Evolutionary conservation across 2,888 invertebrate genomes (phyloP), one percentile per base, ranked within the genome.

Genomic region (Tachina lurida): DNA sequence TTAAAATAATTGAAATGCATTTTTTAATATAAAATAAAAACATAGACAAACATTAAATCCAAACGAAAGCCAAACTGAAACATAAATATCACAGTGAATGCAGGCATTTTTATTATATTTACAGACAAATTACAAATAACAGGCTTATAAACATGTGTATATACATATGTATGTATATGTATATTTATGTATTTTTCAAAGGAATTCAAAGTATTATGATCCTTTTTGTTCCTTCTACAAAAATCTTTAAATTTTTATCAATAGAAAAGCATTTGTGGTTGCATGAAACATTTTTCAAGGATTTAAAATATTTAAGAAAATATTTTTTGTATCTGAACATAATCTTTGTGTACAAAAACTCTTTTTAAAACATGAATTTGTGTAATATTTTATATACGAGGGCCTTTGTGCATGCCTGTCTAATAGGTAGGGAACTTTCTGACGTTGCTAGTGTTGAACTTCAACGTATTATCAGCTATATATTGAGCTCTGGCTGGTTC

Each of bases 1-100:
- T 78, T 74, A 81, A 75, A 82, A 70, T 85, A 78, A 78, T 74
- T 85, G 82, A 85, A 85, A 85, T 82, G 58, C 74, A 85, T 81
- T 82, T 80, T 85, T 47, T 68, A 68, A 62, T 31, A 63, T 45
- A 74, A 41, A 17, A 49, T 10, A 5, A 15, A 49, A 63, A 63
- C 19, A 80, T 19, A 65, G 58, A 74, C 49, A 74, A 77, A 41
- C 49, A 68, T 77, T 43, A 43, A 41, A 49, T n/a, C n/a, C n/a
- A 39, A 56, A 1, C 8, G 19, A 56, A 62, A 63, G 52, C 41
- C 67, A 67, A 43, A 70, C 78, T 41, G 49, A 77, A 10, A 58
- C 60, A 77, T 68, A 68, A 43, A 43, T 52, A n/a, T 39, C 22
- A 41, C 9, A 17, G 13, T 52, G 54, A 54, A 45, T 22, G n/a